Evolutionary conservation across 2,113 vertebrate genomes (phyloP).

Genomic region (Columbina picui): DNA sequence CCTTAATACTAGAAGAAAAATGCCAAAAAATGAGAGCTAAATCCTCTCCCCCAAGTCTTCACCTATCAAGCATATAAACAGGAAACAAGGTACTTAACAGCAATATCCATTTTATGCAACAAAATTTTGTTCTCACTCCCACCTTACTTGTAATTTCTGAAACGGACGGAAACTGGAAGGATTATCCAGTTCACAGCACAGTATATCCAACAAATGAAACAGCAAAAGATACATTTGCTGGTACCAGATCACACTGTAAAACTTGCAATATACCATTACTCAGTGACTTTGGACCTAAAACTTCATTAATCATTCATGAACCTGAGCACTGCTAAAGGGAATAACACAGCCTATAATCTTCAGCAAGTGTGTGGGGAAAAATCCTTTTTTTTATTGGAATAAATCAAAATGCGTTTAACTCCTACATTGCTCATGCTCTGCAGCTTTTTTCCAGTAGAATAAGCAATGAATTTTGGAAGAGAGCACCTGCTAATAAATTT

Average conservation of each 20-base stretch:
- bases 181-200: slow-evolving; percentile 54
- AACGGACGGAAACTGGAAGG: neutral
- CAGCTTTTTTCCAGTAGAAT: neutral
- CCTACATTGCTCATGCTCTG: neutral
- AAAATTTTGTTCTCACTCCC: neutral
- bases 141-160: neutral
- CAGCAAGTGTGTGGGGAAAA: neutral
- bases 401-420: slow-evolving; percentile 31
- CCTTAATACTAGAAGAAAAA: slow-evolving; percentile 18
- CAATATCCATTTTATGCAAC: neutral
- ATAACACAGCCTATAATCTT: neutral
- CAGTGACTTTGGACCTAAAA: slow-evolving; percentile 56
- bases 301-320: slow-evolving; percentile 65
- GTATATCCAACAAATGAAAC: slow-evolving; percentile 19
- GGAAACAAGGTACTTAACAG: slow-evolving; percentile 6
- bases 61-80: neutral
- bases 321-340: slow-evolving; percentile 20
- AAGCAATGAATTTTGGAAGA: neutral
- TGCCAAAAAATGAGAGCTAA: slow-evolving; percentile 9
- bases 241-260: slow-evolving; percentile 41
- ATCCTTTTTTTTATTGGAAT: neutral
- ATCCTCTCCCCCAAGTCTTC: neutral
- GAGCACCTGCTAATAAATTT: neutral
- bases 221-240: slow-evolving; percentile 16
- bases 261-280: slow-evolving; percentile 7